Evolutionary conservation across 2,797 vertebrate genomes (phyloP).

Genomic region (Crocidura indochinensis): DNA sequence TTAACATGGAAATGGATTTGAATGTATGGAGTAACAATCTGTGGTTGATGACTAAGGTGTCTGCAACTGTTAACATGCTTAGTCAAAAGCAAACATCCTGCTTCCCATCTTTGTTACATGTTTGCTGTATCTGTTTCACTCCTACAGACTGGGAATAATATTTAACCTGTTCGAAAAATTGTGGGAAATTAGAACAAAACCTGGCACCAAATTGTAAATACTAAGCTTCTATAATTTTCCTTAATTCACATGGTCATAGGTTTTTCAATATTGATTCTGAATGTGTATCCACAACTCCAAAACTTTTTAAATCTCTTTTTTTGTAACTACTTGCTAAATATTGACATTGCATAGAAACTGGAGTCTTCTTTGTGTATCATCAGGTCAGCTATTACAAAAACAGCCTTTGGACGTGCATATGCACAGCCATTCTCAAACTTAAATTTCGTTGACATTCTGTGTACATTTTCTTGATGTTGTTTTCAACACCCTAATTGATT

Average conservation of each 20-base stretch:
- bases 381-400: background rate
- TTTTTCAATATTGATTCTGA: background rate
- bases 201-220: background rate
- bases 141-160: background rate
- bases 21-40: background rate
- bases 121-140: background rate
- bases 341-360: background rate
- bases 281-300: background rate
- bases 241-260: background rate
- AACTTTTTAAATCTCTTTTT: background rate
- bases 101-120: background rate
- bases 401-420: background rate
- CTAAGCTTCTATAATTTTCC: conserved; percentile 6
- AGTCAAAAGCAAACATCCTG: conserved; percentile 55
- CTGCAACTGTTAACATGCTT: conserved; percentile 1
- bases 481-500: background rate
- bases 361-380: background rate
- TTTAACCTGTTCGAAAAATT: background rate
- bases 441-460: conserved; percentile 25
- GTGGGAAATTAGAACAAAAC: conserved; percentile 12
- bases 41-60: conserved; percentile 42
- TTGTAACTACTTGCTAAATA: background rate
- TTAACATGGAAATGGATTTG: conserved; percentile 44
- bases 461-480: conserved; percentile 3
- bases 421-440: conserved; percentile 39